Percentiles rank a stretch among this genome's conserved stretches.
phyloP scores from a whole-genome alignment of 2,888 invertebrate genomes.

The Corbicula japonica region DNA sequence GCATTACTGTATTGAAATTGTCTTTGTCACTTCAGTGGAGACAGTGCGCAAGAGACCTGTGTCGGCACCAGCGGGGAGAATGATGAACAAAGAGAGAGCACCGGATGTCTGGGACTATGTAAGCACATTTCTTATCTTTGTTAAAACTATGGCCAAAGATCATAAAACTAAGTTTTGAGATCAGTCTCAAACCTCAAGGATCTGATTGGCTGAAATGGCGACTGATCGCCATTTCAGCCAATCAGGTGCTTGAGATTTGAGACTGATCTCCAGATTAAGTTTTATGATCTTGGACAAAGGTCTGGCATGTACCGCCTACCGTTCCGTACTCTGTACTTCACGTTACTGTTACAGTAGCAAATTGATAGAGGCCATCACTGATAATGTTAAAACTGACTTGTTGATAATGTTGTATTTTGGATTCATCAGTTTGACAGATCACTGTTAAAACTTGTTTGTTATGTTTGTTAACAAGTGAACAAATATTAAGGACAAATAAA shows the following conservation, averaged over 20 bases:
- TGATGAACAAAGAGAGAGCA: slow-evolving; percentile 6
- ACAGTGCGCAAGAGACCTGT: slow-evolving; percentile 54
- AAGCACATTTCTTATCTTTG: slow-evolving; percentile 18
- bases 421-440: too few species aligned
- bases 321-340: too few species aligned
- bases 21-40: slow-evolving; percentile 35
- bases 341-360: too few species aligned
- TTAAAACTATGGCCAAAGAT: not conserved
- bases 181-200: not conserved
- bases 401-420: too few species aligned
- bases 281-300: not conserved
- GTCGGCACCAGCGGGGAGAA: slow-evolving; percentile 65
- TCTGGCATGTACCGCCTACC: too few species aligned
- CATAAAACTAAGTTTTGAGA: not conserved
- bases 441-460: too few species aligned
- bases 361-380: too few species aligned
- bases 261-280: not conserved
- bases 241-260: not conserved
- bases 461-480: too few species aligned
- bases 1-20: not conserved
- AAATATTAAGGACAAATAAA: too few species aligned
- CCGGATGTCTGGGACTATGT: slow-evolving; percentile 80
- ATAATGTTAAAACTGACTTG: too few species aligned
- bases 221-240: not conserved
- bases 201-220: not conserved